A percentile compares a stretch with the other conserved stretches of the same genome.
Evolutionary conservation across 2,113 vertebrate genomes (phyloP).

Genomic region (Brachionichthys hirsutus): DNA sequence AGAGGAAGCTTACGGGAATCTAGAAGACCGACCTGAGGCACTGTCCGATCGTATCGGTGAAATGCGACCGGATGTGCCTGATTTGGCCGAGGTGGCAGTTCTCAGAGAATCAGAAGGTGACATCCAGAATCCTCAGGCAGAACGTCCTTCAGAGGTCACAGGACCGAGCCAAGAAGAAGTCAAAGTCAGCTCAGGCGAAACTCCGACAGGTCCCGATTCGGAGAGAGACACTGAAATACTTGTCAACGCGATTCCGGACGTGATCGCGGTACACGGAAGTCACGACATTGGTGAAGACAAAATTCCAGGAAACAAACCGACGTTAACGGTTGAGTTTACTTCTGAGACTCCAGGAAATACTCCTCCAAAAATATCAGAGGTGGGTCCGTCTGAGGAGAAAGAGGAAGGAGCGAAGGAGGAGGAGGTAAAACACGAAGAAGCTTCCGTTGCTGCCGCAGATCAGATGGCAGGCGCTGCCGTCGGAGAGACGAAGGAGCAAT

Average conservation of each 20-base stretch:
- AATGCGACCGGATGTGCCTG: not conserved
- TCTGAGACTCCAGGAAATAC: not conserved
- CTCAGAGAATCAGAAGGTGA: conserved; percentile 13
- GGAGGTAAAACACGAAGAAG: not conserved
- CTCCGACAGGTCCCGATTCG: not conserved
- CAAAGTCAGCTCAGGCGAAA: not conserved
- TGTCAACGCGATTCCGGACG: not conserved
- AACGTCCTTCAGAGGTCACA: conserved; percentile 10
- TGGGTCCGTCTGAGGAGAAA: no score
- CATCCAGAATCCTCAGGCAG: not conserved
- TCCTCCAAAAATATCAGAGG: no score
- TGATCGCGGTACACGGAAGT: not conserved
- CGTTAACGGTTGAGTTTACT: not conserved
- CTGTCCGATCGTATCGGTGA: not conserved
- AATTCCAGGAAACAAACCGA: not conserved
- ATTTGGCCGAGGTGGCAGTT: not conserved
- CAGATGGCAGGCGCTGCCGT: not conserved
- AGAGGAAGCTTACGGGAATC: not conserved
- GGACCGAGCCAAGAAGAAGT: not conserved
- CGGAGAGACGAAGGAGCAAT: not conserved
- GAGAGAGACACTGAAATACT: conserved; percentile 16
- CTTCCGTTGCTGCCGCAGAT: not conserved
- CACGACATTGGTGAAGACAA: not conserved
- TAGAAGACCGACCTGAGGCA: conserved; percentile 4
- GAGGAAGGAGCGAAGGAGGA: not conserved